Evolutionary conservation across 2,797 vertebrate species (phyloP).

Genomic region (Dendrocincla fuliginosa): DNA sequence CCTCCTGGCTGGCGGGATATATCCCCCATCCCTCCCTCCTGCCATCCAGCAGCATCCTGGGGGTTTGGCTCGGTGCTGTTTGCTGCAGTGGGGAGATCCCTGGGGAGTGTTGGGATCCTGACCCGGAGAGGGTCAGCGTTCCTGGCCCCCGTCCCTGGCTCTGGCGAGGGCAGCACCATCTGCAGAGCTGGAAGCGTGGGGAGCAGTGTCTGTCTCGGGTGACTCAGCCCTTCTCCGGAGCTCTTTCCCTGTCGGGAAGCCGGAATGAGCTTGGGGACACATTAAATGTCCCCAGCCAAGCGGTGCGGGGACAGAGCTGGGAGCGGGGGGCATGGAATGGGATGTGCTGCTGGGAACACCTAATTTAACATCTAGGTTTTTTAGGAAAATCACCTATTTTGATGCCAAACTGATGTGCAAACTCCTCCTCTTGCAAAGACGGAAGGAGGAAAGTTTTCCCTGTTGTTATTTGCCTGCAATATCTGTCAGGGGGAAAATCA

Average conservation of each 20-base stretch:
- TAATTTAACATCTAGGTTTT: neutral
- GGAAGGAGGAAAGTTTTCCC: neutral
- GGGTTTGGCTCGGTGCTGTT: rapidly evolving
- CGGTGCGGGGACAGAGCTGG: neutral
- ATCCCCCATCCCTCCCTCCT: neutral
- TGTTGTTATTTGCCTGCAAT: neutral
- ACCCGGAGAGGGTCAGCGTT: rapidly evolving
- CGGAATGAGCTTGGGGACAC: neutral
- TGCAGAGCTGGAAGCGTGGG: neutral
- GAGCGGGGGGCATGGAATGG: rapidly evolving
- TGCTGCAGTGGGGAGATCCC: neutral
- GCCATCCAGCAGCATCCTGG: neutral
- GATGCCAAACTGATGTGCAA: neutral
- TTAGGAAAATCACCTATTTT: neutral
- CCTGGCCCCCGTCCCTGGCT: neutral
- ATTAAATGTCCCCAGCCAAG: neutral
- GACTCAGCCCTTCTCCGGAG: neutral
- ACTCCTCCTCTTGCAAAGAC: rapidly evolving
- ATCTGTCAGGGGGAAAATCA: neutral
- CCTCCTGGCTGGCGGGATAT: neutral
- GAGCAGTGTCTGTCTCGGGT: neutral
- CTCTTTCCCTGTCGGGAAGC: neutral
- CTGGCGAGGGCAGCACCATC: neutral
- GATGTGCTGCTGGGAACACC: neutral
- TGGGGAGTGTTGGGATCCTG: rapidly evolving